phyloP scores from a whole-genome alignment of 2,888 invertebrate genomes.

The Busseola fusca region DNA sequence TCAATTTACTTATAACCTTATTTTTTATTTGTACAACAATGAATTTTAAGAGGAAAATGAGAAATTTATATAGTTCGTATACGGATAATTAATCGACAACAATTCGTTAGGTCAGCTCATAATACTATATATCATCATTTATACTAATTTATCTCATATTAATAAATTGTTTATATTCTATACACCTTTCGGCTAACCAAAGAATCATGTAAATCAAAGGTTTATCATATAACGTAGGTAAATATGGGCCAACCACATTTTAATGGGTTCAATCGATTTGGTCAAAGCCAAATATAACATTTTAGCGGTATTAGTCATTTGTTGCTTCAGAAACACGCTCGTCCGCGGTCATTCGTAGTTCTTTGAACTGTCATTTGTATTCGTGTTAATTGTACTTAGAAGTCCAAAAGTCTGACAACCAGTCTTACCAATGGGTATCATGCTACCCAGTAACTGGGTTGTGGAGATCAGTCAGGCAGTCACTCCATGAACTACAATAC shows the following conservation, averaged over 20 bases:
- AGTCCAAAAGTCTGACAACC: no score
- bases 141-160: conserved; percentile 29
- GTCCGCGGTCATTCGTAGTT: no score
- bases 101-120: conserved; percentile 7
- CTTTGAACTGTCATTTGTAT: no score
- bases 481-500: no score
- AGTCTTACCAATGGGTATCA: no score
- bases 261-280: conserved; percentile 30
- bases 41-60: not conserved
- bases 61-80: not conserved
- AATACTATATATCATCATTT: conserved; percentile 34
- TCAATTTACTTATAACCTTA: not conserved
- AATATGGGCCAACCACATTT: conserved; percentile 24
- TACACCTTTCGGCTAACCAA: conserved; percentile 43
- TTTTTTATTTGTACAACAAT: not conserved
- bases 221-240: conserved; percentile 38
- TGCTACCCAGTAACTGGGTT: no score
- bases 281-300: conserved; percentile 7
- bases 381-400: no score
- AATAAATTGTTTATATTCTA: conserved; percentile 32
- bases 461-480: no score
- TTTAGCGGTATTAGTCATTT: no score
- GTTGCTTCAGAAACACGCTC: no score
- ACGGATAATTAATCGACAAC: not conserved
- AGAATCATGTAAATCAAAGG: conserved; percentile 45